Conservation (phyloP, 2,113 vertebrate species). For the Pholis gunnellus region DNA sequence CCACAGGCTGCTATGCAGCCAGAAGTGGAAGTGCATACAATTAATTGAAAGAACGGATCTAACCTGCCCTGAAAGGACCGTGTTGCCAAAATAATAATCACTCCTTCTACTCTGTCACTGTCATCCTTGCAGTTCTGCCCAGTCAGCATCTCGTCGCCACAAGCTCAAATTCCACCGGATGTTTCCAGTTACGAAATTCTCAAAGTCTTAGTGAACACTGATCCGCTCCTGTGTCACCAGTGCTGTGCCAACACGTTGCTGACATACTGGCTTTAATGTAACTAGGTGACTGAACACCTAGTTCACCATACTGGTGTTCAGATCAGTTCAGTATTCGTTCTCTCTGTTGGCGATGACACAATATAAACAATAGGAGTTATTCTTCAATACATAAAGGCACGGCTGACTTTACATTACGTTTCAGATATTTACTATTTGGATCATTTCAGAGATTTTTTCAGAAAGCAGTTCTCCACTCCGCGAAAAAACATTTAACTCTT, state of each 20-base stretch:
- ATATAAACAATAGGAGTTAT: conserved; percentile 14
- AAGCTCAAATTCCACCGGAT: conserved; percentile 13
- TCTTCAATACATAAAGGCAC: neutral
- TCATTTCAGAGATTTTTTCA: neutral
- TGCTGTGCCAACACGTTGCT: neutral
- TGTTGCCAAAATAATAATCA: conserved; percentile 31
- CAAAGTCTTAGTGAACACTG: neutral
- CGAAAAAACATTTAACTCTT: too few relatives aligned
- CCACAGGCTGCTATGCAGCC: conserved; percentile 8
- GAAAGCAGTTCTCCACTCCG: too few relatives aligned
- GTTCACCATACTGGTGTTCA: neutral
- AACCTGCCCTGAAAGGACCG: neutral
- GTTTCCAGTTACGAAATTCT: conserved; percentile 7
- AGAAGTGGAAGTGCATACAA: conserved; percentile 43
- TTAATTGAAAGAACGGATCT: conserved; percentile 48
- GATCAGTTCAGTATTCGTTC: neutral
- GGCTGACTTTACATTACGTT: neutral
- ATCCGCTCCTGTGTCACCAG: neutral
- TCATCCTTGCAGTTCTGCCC: conserved; percentile 30
- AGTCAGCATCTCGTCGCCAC: conserved; percentile 22
- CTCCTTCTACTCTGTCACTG: conserved; percentile 37
- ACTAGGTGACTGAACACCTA: neutral
- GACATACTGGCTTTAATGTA: neutral
- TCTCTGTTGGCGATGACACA: neutral
- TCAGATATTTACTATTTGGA: too few relatives aligned